Evolutionary conservation across 1,140 invertebrate species (phyloP).

Genomic region (Drosophila gunungcola): DNA sequence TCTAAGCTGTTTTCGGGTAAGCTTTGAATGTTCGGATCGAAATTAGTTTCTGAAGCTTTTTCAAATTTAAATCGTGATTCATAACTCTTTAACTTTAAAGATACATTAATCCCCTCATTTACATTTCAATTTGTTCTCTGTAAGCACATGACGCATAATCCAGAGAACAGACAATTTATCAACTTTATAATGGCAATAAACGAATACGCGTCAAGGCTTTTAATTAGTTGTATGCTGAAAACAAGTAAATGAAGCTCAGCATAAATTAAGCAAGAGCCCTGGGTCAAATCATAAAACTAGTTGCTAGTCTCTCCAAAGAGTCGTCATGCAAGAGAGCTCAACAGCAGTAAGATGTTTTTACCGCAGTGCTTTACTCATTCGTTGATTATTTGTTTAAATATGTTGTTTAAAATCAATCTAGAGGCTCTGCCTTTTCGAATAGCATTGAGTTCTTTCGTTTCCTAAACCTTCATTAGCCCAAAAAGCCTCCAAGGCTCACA

Average conservation of each 20-base stretch:
- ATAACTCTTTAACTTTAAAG: background rate
- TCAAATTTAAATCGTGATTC: no score
- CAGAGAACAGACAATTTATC: constrained; percentile 27
- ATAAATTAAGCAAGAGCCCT: constrained; percentile 44
- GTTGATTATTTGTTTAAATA: constrained; percentile 14
- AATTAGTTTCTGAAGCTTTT: no score
- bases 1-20: no score
- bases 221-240: constrained; percentile 56
- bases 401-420: constrained; percentile 18
- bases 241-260: constrained; percentile 48
- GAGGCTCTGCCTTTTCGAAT: constrained; percentile 1
- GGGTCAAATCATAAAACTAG: constrained; percentile 29
- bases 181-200: constrained; percentile 35
- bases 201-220: constrained; percentile 39
- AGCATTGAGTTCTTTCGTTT: constrained; percentile 24
- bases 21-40: no score
- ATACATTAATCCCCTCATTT: constrained; percentile 13
- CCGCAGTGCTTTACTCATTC: background rate
- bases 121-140: background rate
- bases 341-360: background rate
- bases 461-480: constrained; percentile 41
- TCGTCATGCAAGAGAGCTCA: constrained; percentile 31
- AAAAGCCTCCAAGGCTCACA: constrained; percentile 43
- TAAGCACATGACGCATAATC: constrained; percentile 15
- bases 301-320: constrained; percentile 17